Conservation (phyloP, 2,113 vertebrate genomes). For the Capricornis sumatraensis region DNA sequence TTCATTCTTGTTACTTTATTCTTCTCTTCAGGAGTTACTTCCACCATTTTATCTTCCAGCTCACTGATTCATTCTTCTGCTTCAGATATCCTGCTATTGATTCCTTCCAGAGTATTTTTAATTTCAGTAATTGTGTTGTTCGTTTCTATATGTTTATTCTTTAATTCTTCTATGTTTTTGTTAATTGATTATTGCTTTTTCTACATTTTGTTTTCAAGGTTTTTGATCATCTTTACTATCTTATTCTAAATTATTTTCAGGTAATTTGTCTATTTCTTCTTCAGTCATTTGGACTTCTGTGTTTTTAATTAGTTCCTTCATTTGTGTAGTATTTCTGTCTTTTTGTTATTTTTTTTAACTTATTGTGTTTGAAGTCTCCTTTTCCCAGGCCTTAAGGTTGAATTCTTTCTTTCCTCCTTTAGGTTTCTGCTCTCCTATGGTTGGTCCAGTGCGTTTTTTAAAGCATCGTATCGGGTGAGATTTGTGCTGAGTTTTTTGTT, state of each 20-base stretch:
- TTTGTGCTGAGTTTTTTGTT: not conserved
- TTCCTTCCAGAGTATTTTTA: not conserved
- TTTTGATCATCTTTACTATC: not conserved
- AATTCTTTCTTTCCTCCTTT: not conserved
- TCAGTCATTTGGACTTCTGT: not conserved
- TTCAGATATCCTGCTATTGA: not conserved
- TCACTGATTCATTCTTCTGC: not conserved
- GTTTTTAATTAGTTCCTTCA: not conserved
- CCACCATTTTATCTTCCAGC: not conserved
- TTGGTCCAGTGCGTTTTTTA: not conserved
- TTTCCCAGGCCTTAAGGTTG: not conserved
- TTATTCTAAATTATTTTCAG: not conserved
- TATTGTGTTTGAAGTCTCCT: not conserved
- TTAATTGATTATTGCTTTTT: not conserved
- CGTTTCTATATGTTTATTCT: not conserved
- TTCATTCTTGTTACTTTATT: not conserved
- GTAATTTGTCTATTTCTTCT: not conserved
- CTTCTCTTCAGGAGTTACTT: not conserved
- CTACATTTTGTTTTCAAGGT: not conserved
- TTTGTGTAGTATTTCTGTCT: not conserved
- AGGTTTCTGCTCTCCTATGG: not conserved
- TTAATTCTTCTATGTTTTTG: not conserved
- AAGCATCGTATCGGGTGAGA: not conserved
- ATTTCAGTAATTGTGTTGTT: not conserved
- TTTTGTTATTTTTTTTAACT: not conserved